A percentile compares a stretch with the other conserved stretches of the same genome.
These are phyloP conservation scores for Lophura nycthemera DNA, from an alignment of 2,113 vertebrate genomes.

Conservation along the genomic window DNA sequence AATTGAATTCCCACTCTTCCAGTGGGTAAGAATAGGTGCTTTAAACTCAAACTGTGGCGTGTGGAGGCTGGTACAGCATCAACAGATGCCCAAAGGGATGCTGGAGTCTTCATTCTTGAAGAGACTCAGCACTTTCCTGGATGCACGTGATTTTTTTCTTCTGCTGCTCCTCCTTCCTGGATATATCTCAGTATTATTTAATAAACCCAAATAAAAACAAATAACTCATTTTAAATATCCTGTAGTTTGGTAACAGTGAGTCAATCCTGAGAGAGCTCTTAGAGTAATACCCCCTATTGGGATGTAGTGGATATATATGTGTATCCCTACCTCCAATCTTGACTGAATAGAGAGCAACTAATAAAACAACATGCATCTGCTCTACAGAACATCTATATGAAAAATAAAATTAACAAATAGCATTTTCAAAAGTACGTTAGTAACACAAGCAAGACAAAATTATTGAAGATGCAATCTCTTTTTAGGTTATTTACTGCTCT, in stretches of 20 bases:
- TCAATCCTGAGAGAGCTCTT: neutral
- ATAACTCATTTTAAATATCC: neutral
- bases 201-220: neutral
- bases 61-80: neutral
- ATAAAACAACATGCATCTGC: neutral
- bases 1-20: neutral
- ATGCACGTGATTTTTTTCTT: neutral
- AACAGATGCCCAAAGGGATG: neutral
- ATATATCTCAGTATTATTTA: neutral
- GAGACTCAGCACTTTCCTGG: neutral
- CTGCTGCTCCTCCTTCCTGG: neutral
- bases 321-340: neutral
- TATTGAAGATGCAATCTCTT: neutral
- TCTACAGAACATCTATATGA: neutral
- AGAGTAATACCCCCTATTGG: neutral
- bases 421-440: neutral
- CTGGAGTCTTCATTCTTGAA: neutral
- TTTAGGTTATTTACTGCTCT: neutral
- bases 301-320: neutral
- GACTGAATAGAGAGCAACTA: neutral
- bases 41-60: neutral
- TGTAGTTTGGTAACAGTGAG: neutral
- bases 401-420: neutral
- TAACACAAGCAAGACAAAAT: neutral
- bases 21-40: neutral